Conservation (phyloP, 2,797 vertebrate genomes). For the Artibeus jamaicensis region DNA sequence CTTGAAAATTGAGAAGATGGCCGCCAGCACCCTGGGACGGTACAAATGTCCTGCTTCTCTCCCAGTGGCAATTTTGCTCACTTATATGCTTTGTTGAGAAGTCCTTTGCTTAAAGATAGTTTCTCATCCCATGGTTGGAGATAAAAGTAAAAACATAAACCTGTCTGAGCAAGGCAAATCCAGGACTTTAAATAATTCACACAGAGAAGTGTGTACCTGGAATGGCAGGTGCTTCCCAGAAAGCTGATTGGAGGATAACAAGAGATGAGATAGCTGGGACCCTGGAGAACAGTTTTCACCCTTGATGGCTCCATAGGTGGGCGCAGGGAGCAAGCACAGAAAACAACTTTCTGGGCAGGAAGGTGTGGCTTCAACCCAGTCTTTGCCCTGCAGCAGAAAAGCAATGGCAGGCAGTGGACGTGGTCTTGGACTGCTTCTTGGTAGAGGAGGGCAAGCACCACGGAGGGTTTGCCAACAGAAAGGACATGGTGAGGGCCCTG, state of each 20-base stretch:
- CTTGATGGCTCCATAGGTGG: background rate
- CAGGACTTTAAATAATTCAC: background rate
- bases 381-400: background rate
- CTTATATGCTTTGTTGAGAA: background rate
- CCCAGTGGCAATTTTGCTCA: background rate
- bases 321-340: background rate
- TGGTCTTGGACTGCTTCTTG: constrained; percentile 86
- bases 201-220: background rate
- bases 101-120: background rate
- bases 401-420: constrained; percentile 77
- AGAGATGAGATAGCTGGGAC: background rate
- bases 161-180: background rate
- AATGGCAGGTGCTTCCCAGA: background rate
- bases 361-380: background rate
- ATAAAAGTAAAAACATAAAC: background rate
- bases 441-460: constrained; percentile 81
- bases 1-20: background rate
- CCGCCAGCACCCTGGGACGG: background rate
- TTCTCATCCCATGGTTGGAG: background rate
- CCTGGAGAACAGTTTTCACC: background rate
- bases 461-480: constrained; percentile 74
- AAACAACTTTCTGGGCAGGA: background rate
- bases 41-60: background rate
- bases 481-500: constrained; percentile 79
- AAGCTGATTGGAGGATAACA: background rate